These are phyloP conservation scores for Alces alces DNA, from an alignment of 2,113 vertebrate species.

Conservation along the genomic window DNA sequence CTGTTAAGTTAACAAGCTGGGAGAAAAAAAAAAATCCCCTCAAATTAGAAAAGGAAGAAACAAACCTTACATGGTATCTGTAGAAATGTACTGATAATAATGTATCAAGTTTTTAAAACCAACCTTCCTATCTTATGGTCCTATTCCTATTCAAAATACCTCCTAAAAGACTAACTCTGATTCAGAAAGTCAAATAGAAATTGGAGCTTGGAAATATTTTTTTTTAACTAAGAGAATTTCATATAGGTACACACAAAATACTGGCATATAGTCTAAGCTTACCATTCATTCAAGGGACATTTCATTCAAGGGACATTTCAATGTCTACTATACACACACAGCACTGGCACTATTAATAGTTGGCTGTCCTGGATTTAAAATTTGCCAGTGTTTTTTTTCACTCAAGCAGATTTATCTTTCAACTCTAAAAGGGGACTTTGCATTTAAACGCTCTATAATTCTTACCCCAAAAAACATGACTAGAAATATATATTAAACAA, in stretches of 20 bases:
- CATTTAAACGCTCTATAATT: constrained; percentile 12
- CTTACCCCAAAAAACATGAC: neutral
- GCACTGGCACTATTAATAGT: neutral
- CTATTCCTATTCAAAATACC: neutral
- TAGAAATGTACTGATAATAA: neutral
- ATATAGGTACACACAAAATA: neutral
- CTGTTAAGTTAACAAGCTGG: neutral
- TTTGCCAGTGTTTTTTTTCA: neutral
- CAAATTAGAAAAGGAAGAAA: neutral
- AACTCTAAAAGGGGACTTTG: constrained; percentile 5
- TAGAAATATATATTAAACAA: neutral
- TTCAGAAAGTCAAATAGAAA: constrained; percentile 30
- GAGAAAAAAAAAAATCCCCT: neutral
- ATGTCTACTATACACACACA: neutral
- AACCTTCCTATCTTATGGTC: neutral
- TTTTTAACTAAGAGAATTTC: neutral
- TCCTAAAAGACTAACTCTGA: neutral
- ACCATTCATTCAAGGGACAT: neutral
- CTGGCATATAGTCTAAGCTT: neutral
- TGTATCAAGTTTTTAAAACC: neutral
- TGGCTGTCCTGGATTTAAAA: neutral
- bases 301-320: neutral
- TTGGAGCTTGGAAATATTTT: neutral
- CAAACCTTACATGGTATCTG: neutral
- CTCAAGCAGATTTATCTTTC: neutral